Percentiles rank a stretch among this genome's conserved stretches.
These are phyloP conservation scores for Eurystomus gularis DNA, from an alignment of 2,113 vertebrate species.

Conservation along the genomic window DNA sequence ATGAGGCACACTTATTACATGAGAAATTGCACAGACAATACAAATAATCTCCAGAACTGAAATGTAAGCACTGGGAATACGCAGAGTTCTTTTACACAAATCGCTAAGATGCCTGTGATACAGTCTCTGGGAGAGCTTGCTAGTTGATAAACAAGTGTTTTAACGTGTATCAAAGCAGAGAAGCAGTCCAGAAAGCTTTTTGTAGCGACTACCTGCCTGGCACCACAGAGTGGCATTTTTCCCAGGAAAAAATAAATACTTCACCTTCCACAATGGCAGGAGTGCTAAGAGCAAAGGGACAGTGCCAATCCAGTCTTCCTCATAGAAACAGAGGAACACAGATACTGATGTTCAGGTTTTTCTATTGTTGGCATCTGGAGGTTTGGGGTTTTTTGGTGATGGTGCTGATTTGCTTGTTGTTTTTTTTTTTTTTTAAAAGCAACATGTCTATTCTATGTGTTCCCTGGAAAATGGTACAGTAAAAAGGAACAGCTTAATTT, in stretches of 20 bases:
- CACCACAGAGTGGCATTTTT: not conserved
- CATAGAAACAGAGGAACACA: not conserved
- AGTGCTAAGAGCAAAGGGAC: not conserved
- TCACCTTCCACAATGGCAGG: not conserved
- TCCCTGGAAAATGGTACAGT: not conserved
- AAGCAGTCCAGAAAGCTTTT: not conserved
- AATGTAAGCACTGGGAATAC: not conserved
- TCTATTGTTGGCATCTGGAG: not conserved
- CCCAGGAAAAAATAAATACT: not conserved
- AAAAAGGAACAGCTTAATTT: not conserved
- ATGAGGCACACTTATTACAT: not conserved
- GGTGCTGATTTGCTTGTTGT: not conserved
- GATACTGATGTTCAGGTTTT: not conserved
- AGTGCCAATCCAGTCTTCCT: not conserved
- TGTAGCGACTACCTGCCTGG: not conserved
- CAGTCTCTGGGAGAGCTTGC: not conserved
- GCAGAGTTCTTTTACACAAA: not conserved
- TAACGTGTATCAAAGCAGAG: not conserved
- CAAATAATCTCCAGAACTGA: not conserved
- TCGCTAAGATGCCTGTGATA: not conserved
- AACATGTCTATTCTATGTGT: not conserved
- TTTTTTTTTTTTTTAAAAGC: not conserved
- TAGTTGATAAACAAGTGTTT: not conserved
- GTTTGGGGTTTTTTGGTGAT: not conserved
- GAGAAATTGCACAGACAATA: not conserved